A percentile compares a stretch with the other conserved stretches of the same genome.
These are phyloP conservation scores for Holotrichia oblita DNA, from an alignment of 1,140 invertebrate species.

Conservation along the genomic window DNA sequence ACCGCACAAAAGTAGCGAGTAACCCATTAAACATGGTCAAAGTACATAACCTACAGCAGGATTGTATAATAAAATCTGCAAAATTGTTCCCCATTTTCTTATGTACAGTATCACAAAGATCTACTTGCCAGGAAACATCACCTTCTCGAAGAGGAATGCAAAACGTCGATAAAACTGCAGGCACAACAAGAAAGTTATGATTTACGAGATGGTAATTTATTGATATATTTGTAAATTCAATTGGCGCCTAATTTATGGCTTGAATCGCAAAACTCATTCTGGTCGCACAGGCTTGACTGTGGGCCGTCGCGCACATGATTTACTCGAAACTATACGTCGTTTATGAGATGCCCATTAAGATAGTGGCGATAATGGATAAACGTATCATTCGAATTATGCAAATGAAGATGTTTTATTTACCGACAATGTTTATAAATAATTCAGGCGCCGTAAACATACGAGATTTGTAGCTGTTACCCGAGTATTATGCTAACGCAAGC, in stretches of 20 bases:
- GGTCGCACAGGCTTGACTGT: not conserved
- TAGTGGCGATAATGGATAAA: slow-evolving; percentile 26
- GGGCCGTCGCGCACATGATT: not conserved
- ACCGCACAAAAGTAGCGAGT: too few species aligned
- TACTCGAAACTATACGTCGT: slow-evolving; percentile 15
- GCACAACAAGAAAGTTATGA: not conserved
- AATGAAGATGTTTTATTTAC: slow-evolving; percentile 37
- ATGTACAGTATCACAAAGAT: not conserved
- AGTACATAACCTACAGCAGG: not conserved
- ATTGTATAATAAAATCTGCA: not conserved
- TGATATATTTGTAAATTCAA: slow-evolving; percentile 31
- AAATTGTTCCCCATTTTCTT: too few species aligned
- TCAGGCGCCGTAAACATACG: slow-evolving; percentile 10
- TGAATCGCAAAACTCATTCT: slow-evolving; percentile 13
- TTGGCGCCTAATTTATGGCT: slow-evolving; percentile 15
- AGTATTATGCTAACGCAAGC: slow-evolving; percentile 14
- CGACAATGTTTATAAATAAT: slow-evolving; percentile 22
- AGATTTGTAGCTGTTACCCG: not conserved
- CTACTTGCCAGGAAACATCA: not conserved
- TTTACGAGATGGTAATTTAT: slow-evolving; percentile 4
- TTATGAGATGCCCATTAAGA: slow-evolving; percentile 32
- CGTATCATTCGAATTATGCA: slow-evolving; percentile 31
- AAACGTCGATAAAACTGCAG: not conserved
- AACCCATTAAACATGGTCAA: too few species aligned
- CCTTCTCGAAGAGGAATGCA: not conserved